Evolutionary conservation across 2,797 vertebrate species (phyloP).

Genomic region (Enteromius thamalakanensis): DNA sequence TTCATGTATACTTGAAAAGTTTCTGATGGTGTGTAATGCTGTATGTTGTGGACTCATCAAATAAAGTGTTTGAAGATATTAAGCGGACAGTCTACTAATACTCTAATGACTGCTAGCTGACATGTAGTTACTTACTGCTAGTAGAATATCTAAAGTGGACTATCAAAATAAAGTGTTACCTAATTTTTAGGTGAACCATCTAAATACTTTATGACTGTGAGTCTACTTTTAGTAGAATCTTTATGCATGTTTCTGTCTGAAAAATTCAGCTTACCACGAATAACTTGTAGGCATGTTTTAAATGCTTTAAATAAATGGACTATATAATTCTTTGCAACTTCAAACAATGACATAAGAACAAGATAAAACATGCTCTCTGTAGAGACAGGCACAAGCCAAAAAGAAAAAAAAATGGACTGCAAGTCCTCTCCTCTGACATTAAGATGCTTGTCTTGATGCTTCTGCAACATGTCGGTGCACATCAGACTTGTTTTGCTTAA

Average conservation of each 20-base stretch:
- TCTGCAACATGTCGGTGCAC: constrained; percentile 15
- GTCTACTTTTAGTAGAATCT: neutral
- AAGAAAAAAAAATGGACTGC: neutral
- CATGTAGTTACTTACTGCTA: too few species aligned
- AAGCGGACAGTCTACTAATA: too few species aligned
- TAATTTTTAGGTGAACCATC: neutral
- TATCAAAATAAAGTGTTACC: too few species aligned
- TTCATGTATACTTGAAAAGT: too few species aligned
- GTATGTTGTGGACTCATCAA: too few species aligned
- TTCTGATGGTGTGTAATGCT: too few species aligned
- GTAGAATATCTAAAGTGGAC: too few species aligned
- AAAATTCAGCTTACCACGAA: neutral
- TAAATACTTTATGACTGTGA: neutral
- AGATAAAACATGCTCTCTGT: neutral
- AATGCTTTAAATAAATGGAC: neutral
- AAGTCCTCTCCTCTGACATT: neutral
- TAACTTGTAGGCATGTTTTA: neutral
- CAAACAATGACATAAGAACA: neutral
- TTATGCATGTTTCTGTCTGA: neutral
- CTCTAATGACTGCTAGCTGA: too few species aligned
- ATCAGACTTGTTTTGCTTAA: constrained; percentile 16
- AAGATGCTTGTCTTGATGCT: neutral
- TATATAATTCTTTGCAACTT: neutral
- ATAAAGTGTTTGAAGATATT: too few species aligned
- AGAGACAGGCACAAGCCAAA: neutral